phyloP scores from a whole-genome alignment of 1,140 invertebrate species.

The Limonius californicus region DNA sequence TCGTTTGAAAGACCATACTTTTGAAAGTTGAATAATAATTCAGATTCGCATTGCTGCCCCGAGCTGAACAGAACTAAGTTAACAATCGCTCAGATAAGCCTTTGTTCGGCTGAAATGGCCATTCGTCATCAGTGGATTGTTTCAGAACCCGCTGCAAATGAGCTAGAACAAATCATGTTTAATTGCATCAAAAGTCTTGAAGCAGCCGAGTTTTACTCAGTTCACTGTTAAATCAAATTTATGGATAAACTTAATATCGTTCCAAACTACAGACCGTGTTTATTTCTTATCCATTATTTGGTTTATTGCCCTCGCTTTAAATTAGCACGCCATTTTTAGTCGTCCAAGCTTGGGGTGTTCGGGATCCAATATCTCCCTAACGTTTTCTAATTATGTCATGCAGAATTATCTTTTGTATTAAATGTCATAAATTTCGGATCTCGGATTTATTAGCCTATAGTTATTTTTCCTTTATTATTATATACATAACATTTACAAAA shows the following conservation, averaged over 20 bases:
- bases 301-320: conserved; percentile 40
- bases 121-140: conserved; percentile 45
- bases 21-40: conserved; percentile 34
- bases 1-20: conserved; percentile 21
- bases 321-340: conserved; percentile 11
- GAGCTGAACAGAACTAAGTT: conserved; percentile 22
- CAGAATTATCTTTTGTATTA: no score
- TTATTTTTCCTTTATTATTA: no score
- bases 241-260: conserved; percentile 49
- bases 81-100: conserved; percentile 38
- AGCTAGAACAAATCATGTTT: conserved; percentile 48
- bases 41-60: conserved; percentile 15
- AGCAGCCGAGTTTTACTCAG: conserved; percentile 37
- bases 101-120: conserved; percentile 38
- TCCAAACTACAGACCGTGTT: conserved; percentile 47
- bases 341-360: no score
- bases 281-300: conserved; percentile 45
- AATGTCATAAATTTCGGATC: no score
- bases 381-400: no score
- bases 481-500: no score
- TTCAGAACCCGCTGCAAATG: conserved; percentile 37
- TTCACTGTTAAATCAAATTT: conserved; percentile 49
- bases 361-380: no score
- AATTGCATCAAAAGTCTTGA: conserved; percentile 47
- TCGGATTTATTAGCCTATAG: no score